These are phyloP conservation scores for Vicugna pacos DNA, from an alignment of 2,113 vertebrate genomes.

Conservation along the genomic window DNA sequence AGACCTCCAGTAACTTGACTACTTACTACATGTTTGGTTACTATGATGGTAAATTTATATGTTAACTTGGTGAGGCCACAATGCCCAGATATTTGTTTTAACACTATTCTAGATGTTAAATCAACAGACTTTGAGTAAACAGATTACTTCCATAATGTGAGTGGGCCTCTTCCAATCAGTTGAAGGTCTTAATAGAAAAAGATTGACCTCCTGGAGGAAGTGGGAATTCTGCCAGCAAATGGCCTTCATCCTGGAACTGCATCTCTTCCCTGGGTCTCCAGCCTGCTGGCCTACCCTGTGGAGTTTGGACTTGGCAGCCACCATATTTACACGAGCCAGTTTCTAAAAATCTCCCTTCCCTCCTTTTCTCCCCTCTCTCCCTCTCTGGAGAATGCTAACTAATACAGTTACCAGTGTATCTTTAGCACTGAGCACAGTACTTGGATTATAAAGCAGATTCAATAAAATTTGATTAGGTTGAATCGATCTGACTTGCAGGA, in stretches of 20 bases:
- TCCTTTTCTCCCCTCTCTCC: background rate
- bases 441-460: background rate
- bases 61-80: background rate
- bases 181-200: background rate
- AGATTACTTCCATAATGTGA: background rate
- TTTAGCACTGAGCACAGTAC: background rate
- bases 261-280: background rate
- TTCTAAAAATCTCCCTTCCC: background rate
- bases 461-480: slow-evolving; percentile 38
- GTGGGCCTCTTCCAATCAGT: background rate
- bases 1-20: background rate
- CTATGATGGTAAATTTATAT: background rate
- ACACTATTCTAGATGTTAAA: background rate
- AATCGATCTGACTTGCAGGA: slow-evolving; percentile 5
- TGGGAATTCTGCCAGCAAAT: background rate
- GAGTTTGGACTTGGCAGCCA: background rate
- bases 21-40: background rate
- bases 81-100: background rate
- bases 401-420: background rate
- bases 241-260: background rate
- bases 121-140: background rate
- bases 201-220: background rate
- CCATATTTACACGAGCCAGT: background rate
- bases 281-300: background rate
- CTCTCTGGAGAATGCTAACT: slow-evolving; percentile 13